Evolutionary conservation across 2,797 vertebrate genomes (phyloP), one percentile per base, ranked within the genome.

Genomic region (Chloroceryle amazona): DNA sequence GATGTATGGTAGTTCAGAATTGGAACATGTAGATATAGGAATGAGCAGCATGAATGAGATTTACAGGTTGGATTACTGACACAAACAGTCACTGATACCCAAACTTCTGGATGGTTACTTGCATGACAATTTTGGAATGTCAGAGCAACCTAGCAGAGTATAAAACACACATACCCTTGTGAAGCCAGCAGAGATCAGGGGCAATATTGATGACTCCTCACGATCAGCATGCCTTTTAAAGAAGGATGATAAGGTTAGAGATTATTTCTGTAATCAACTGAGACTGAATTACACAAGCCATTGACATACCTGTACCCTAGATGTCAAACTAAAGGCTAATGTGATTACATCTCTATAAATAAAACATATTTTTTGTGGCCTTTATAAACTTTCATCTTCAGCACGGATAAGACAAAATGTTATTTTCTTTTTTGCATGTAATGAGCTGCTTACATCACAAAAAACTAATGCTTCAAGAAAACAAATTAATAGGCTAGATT

Each of bases 151-250:
- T 37, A 41, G 20, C 3, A 1, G 0, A 70, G 55, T 10, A 19
- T 2, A 81, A 89, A 76, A 91, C 41, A 82, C 25, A 96, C 99
- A 91, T 97, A 99, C 99, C 98, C 99, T 98, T 89, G 99, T 99
- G 98, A 99, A 99, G 97, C 99, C 99, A 80, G 99, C 99, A 95
- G 98, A 98, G 96, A 99, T 98, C 94, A 99, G 98, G 65, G 99
- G 99, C 99, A 99, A 98, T 97, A 99, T 98, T 79, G 99, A 99
- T 57, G 98, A 98, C 96, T 99, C 99, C 84, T 99, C 99, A 93
- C 98, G 98, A 96, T 99, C 99, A 75, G 83, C 44, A 70, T 99
- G 99, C 98, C 99, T 99, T 98, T 93, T 87, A 97, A 96, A 96
- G 95, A 79, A 91, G 90, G 51, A 97, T 1, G 18, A 76, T 14